These are phyloP conservation scores for Ephydatia muelleri DNA, from an alignment of 37 sponge, comb jelly and placozoan species.

Conservation along the genomic window DNA sequence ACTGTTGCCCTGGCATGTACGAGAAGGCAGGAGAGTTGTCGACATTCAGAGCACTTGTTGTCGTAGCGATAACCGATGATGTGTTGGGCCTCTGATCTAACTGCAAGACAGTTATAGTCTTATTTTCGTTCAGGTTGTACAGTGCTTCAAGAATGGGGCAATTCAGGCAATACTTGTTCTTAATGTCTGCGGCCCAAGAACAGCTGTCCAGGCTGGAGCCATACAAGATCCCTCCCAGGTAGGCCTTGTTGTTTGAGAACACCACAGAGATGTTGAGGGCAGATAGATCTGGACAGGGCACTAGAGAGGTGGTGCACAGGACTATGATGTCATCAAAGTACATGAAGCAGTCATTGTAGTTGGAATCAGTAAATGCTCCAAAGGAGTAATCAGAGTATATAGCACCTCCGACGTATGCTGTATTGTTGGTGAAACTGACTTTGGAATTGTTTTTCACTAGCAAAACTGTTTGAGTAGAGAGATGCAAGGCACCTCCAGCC, in stretches of 20 bases:
- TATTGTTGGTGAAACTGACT: constrained; percentile 18
- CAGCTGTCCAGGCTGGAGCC: constrained; percentile 58
- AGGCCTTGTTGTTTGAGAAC: constrained; percentile 25
- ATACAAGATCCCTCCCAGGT: constrained; percentile 17
- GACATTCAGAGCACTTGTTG: no score
- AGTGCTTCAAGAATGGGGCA: not conserved
- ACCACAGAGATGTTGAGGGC: constrained; percentile 13
- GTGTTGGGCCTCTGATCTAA: not conserved
- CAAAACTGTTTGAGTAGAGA: not conserved
- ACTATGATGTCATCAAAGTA: constrained; percentile 19
- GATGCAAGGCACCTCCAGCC: constrained; percentile 36
- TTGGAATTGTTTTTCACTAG: constrained; percentile 20
- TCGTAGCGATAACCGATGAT: no score
- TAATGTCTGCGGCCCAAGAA: constrained; percentile 9
- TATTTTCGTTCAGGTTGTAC: not conserved
- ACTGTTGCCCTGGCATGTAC: no score
- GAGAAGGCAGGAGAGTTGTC: no score
- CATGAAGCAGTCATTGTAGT: constrained; percentile 32
- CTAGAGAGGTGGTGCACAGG: not conserved
- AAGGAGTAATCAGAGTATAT: constrained; percentile 4
- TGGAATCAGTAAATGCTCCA: no score
- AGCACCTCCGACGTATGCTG: constrained; percentile 42
- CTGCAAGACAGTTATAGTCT: not conserved
- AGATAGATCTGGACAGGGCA: constrained; percentile 7
- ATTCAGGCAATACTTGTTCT: not conserved